Evolutionary conservation across 92 coral and sea anemone genomes (phyloP), one percentile per base, ranked within the genome.

Genomic region (Umimayanthus kanabou): DNA sequence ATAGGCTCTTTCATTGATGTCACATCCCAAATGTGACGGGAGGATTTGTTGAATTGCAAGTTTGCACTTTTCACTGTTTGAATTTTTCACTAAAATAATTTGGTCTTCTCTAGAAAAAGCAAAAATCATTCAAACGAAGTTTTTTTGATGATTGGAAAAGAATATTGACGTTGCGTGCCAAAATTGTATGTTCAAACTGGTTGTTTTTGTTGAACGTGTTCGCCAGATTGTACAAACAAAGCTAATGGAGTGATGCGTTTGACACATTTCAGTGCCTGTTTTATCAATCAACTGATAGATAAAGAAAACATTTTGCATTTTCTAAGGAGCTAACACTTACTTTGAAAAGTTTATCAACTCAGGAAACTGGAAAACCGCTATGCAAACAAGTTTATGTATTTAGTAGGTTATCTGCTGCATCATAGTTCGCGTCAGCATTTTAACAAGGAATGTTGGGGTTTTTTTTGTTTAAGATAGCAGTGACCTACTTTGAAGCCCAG

Each of bases 281-380:
- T 20, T 61, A 61, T 61, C 69, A 61, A 8, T 18, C n/a, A 61
- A 13, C 58, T 53, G 3, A 61, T 61, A 78, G 66, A 26, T 4
- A 16, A 78, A 23, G 55, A 78, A 18, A 6, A 20, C 45, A n/a
- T 53, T 80, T 57, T 53, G 70, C 20, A 30, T 26, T 55, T 80
- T 28, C 28, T n/a, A 80, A 30, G 29, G 23, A 80, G 69, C n/a
- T 71, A 80, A 30, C 57, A 80, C 71, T 53, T 29, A 5, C 69
- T 55, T 80, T 29, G 33, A 80, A 55, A 79, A 80, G 45, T 45
- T 80, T 80, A 80, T 80, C 69, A 80, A 80, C 11, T 80, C 30
- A 78, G 82, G 65, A 78, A 47, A 78, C 26, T 78, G 25, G 65
- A 22, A 45, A 78, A 78, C 67, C 65, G 23, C 82, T 9, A 50